phyloP scores from a whole-genome alignment of 2,888 invertebrate genomes.

The Dicroscelio sp. region DNA sequence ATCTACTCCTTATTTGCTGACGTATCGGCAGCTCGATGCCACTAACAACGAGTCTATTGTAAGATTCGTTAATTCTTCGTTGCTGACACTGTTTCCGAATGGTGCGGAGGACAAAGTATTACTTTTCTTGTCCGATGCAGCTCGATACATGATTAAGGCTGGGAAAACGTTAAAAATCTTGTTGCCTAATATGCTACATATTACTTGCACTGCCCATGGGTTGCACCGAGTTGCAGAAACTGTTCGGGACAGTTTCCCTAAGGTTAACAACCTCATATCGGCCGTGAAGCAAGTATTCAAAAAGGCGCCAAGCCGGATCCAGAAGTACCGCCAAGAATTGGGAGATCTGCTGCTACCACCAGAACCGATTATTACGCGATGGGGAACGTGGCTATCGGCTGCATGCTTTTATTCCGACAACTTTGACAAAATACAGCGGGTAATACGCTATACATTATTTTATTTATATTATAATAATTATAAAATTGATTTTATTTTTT shows the following conservation, averaged over 20 bases:
- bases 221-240: not conserved
- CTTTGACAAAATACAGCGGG: not conserved
- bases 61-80: constrained; percentile 19
- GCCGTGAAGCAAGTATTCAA: not conserved
- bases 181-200: not conserved
- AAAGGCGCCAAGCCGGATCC: not conserved
- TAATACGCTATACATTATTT: too few relatives aligned
- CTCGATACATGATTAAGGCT: not conserved
- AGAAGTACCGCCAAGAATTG: not conserved
- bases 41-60: constrained; percentile 15
- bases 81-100: not conserved
- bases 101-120: not conserved
- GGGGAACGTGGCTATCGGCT: not conserved
- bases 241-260: not conserved
- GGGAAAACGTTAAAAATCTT: not conserved
- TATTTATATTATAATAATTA: not conserved
- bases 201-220: not conserved
- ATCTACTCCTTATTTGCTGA: not conserved
- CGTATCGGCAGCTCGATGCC: not conserved
- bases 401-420: not conserved
- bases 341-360: not conserved
- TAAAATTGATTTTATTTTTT: not conserved
- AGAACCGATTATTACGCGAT: not conserved
- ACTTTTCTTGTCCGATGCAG: not conserved
- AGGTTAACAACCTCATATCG: not conserved